Percentiles rank a stretch among this genome's conserved stretches.
These are phyloP conservation scores for Pseudorhiza aurosa DNA, from an alignment of 30 jellyfish, hydroid and myxozoan species.

Conservation along the genomic window DNA sequence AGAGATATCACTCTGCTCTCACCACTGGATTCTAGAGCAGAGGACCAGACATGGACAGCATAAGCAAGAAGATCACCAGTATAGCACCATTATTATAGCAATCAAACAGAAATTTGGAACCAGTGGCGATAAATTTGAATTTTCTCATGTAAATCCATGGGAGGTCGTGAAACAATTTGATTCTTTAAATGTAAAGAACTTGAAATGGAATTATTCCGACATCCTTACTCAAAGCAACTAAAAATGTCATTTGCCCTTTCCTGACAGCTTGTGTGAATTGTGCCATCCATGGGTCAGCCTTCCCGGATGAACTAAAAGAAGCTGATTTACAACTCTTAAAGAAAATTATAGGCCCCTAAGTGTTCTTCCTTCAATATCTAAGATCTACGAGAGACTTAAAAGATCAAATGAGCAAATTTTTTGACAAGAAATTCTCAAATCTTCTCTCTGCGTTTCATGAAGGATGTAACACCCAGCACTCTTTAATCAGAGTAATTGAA, in stretches of 20 bases:
- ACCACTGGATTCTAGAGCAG: too few relatives aligned
- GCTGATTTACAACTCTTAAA: not conserved
- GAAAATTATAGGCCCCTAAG: not conserved
- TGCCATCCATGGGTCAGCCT: constrained; percentile 1
- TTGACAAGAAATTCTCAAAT: not conserved
- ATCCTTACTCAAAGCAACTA: not conserved
- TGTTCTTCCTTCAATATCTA: not conserved
- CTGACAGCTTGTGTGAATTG: constrained; percentile 31
- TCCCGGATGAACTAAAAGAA: constrained; percentile 12
- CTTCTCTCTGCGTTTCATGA: not conserved
- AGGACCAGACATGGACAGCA: too few relatives aligned
- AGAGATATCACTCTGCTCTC: too few relatives aligned
- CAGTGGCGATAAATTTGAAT: constrained; percentile 29
- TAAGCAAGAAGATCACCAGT: too few relatives aligned
- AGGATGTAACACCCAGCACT: constrained; percentile 12
- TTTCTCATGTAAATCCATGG: constrained; percentile 25
- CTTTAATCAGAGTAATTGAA: constrained; percentile 10
- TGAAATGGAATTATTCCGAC: constrained; percentile 2
- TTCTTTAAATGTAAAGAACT: constrained; percentile 4
- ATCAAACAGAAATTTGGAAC: constrained; percentile 15
- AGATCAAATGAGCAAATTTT: not conserved
- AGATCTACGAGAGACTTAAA: not conserved
- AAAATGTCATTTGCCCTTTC: constrained; percentile 21
- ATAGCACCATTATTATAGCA: too few relatives aligned
- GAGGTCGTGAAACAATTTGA: constrained; percentile 21